Evolutionary conservation across 53 echinoderm and acorn worm species (phyloP).

Genomic region (Glandiceps talaboti): DNA sequence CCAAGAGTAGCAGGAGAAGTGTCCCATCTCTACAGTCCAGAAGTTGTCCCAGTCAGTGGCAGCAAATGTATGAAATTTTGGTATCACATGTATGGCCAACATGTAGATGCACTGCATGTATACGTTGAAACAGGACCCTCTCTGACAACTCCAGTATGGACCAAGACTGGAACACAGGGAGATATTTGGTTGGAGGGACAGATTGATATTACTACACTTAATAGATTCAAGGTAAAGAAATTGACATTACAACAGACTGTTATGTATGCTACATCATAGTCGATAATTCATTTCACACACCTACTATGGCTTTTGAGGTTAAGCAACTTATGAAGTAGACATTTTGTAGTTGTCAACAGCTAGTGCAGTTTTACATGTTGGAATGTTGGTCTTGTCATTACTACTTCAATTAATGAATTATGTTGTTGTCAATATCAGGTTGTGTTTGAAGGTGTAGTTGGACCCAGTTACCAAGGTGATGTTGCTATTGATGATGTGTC

Average conservation of each 20-base stretch:
- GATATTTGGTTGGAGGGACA: background rate
- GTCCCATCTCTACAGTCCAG: constrained; percentile 23
- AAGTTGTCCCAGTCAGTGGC: background rate
- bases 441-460: constrained; percentile 44
- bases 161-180: background rate
- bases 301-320: too few species aligned
- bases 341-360: too few species aligned
- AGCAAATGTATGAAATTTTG: background rate
- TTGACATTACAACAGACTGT: background rate
- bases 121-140: background rate
- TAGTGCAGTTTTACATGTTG: too few species aligned
- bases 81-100: background rate
- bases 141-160: background rate
- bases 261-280: background rate
- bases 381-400: too few species aligned
- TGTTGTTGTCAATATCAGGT: constrained; percentile 20
- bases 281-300: too few species aligned
- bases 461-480: constrained; percentile 36
- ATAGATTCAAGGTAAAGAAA: background rate
- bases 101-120: background rate
- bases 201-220: constrained; percentile 5
- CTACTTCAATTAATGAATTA: background rate
- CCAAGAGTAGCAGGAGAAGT: constrained; percentile 19
- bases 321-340: too few species aligned
- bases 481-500: constrained; percentile 68